Evolutionary conservation across 2,113 vertebrate species (phyloP).

Genomic region (Alligator sinensis): DNA sequence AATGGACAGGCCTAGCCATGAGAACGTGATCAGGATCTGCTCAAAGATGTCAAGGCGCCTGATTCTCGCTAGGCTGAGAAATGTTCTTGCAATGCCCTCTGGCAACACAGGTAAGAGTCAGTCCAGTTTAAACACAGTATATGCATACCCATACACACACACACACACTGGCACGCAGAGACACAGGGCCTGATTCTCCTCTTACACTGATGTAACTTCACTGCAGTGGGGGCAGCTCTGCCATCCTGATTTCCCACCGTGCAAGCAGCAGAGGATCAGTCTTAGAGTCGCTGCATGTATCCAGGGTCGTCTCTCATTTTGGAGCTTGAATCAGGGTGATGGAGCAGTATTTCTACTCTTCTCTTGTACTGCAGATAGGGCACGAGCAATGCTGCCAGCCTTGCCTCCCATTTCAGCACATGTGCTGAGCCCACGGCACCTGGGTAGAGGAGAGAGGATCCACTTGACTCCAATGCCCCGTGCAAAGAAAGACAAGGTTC

Average conservation of each 20-base stretch:
- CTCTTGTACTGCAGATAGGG: rapidly evolving
- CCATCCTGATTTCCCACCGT: rapidly evolving
- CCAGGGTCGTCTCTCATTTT: neutral
- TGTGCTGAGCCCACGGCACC: neutral
- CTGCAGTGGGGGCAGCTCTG: neutral
- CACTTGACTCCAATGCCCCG: neutral
- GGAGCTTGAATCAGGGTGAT: neutral
- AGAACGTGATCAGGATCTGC: neutral
- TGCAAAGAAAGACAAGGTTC: neutral
- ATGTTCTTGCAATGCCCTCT: neutral
- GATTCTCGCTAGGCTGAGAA: neutral
- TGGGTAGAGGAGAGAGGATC: rapidly evolving
- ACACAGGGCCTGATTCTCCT: neutral
- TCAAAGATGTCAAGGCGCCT: neutral
- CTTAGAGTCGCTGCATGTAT: rapidly evolving
- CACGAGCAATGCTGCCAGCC: neutral
- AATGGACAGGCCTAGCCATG: neutral
- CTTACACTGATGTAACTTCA: rapidly evolving
- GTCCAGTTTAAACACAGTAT: neutral
- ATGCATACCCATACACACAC: neutral
- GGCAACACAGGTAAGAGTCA: neutral
- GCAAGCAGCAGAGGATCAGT: rapidly evolving
- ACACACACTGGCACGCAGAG: too few relatives aligned
- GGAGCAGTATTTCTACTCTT: neutral
- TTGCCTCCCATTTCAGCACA: neutral